A percentile compares a stretch with the other conserved stretches of the same genome.
Conservation (phyloP, 2,113 vertebrate species). For the Serilophus lunatus region DNA sequence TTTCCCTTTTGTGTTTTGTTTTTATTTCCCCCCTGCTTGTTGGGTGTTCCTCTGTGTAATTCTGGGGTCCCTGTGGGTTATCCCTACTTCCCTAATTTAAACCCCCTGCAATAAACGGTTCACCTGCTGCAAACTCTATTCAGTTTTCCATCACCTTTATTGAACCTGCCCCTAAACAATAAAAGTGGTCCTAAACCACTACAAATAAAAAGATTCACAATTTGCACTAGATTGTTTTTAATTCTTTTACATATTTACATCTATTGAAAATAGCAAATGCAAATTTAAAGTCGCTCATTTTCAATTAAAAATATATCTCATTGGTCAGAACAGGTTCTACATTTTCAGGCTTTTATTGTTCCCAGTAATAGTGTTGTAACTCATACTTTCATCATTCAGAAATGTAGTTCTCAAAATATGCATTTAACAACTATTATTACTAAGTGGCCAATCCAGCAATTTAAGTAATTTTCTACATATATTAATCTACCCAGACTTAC, state of each 20-base stretch:
- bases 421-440: neutral
- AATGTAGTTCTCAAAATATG: neutral
- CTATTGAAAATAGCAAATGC: neutral
- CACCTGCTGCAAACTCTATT: no score
- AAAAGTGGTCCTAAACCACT: no score
- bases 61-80: no score
- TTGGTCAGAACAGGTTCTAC: neutral
- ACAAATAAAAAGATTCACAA: neutral
- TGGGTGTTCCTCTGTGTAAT: no score
- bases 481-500: neutral
- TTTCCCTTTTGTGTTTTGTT: no score
- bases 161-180: no score
- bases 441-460: neutral
- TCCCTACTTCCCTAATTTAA: no score
- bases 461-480: neutral
- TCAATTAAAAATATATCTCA: neutral
- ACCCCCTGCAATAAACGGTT: no score
- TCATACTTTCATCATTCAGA: neutral
- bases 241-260: neutral
- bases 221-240: neutral
- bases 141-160: no score
- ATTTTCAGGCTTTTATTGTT: neutral
- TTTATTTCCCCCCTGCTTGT: no score
- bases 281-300: neutral
- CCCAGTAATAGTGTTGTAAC: no score